A percentile compares a stretch with the other conserved stretches of the same genome.
Conservation (phyloP, 2,113 vertebrate genomes). For the Pampusana beccarii region DNA sequence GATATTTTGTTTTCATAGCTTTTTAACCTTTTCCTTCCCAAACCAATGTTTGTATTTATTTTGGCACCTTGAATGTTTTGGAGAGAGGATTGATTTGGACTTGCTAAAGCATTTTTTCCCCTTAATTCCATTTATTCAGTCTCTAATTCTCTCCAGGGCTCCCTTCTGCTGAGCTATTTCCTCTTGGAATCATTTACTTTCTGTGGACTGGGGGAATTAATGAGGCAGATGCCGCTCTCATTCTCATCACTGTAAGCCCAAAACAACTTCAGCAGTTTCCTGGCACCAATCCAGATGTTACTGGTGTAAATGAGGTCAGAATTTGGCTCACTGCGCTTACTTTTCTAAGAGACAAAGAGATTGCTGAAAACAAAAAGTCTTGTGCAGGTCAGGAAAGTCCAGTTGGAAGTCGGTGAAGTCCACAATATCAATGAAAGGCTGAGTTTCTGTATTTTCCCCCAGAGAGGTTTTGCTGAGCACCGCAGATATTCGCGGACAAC, state of each 20-base stretch:
- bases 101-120: constrained; percentile 59
- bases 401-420: not conserved
- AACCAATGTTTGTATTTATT: constrained; percentile 65
- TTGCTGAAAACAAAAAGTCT: not conserved
- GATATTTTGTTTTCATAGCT: constrained; percentile 63
- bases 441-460: not conserved
- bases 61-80: constrained; percentile 40
- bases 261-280: constrained; percentile 55
- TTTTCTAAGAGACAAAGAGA: constrained; percentile 32
- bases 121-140: constrained; percentile 71
- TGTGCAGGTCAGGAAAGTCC: not conserved
- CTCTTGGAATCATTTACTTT: constrained; percentile 70
- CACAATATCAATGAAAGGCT: not conserved
- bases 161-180: constrained; percentile 70
- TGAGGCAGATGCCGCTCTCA: constrained; percentile 63
- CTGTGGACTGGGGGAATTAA: constrained; percentile 62
- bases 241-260: constrained; percentile 56
- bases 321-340: constrained; percentile 25
- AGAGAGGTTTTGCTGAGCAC: not conserved
- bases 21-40: constrained; percentile 77
- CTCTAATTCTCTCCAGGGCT: constrained; percentile 75
- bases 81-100: constrained; percentile 55
- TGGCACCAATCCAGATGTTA: not conserved
- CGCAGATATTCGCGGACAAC: not conserved
- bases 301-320: constrained; percentile 48